These are phyloP conservation scores for Drosophila pallidifrons DNA, from an alignment of 1,140 invertebrate genomes.

Conservation along the genomic window DNA sequence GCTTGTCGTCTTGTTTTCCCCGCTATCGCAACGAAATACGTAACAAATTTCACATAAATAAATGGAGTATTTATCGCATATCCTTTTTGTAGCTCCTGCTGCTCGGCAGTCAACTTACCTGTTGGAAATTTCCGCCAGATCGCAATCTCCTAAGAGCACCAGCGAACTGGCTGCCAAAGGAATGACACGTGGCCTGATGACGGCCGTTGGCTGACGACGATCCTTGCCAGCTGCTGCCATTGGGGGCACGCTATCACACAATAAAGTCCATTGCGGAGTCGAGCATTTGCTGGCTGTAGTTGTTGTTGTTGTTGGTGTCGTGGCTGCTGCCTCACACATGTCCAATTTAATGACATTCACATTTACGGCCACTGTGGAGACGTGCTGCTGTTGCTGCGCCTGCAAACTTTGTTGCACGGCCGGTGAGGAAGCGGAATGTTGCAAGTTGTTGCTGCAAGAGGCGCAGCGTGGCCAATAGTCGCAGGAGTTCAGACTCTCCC, in stretches of 20 bases:
- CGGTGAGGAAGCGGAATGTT: constrained; percentile 21
- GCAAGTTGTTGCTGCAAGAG: constrained; percentile 52
- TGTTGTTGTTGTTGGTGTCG: background rate
- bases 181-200: constrained; percentile 54
- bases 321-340: constrained; percentile 1
- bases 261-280: constrained; percentile 58
- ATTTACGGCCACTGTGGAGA: constrained; percentile 60
- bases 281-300: constrained; percentile 4
- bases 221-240: constrained; percentile 5
- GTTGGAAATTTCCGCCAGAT: constrained; percentile 33
- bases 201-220: constrained; percentile 42
- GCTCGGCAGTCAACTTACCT: constrained; percentile 33
- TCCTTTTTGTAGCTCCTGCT: too few species aligned
- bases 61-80: constrained; percentile 11
- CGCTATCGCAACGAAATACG: background rate
- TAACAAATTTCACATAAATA: constrained; percentile 20
- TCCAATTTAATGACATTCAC: constrained; percentile 34
- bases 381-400: constrained; percentile 27
- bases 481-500: constrained; percentile 58
- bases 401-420: constrained; percentile 13
- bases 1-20: constrained; percentile 3
- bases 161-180: constrained; percentile 53
- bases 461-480: constrained; percentile 81
- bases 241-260: constrained; percentile 37
- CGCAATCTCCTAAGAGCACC: constrained; percentile 58